Conservation (phyloP, 92 coral and sea anemone species). For the Muricea muricata region DNA sequence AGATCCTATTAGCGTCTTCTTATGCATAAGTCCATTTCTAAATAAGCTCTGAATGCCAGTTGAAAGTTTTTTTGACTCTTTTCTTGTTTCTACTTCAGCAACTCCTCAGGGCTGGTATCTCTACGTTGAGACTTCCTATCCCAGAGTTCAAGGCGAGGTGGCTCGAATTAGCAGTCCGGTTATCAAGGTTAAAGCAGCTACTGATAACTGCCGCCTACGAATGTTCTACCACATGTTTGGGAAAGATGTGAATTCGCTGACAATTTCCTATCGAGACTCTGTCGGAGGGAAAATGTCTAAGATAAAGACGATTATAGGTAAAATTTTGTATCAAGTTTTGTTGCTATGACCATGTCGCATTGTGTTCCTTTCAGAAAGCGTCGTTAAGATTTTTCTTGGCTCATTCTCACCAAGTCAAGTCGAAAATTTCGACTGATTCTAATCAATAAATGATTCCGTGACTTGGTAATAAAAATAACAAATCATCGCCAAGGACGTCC, state of each 20-base stretch:
- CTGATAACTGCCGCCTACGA: constrained; percentile 78
- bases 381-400: no score
- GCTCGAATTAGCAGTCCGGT: constrained; percentile 93
- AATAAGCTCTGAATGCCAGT: no score
- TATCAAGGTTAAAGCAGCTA: constrained; percentile 68
- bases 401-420: no score
- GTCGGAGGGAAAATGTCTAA: constrained; percentile 73
- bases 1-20: no score
- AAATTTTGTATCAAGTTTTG: background rate
- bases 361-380: no score
- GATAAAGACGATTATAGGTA: constrained; percentile 82
- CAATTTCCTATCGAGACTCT: constrained; percentile 70
- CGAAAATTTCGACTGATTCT: no score
- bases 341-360: no score
- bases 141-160: constrained; percentile 82
- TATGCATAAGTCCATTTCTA: no score
- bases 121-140: constrained; percentile 90
- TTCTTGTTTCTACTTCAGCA: constrained; percentile 53
- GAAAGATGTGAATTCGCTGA: constrained; percentile 77
- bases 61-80: background rate
- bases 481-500: no score
- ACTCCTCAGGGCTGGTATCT: constrained; percentile 82
- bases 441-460: no score
- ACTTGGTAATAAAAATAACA: no score
- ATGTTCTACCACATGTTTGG: constrained; percentile 99